A percentile compares a stretch with the other conserved stretches of the same genome.
Conservation (phyloP, 1,140 invertebrate genomes). For the Trichonephila clavipes region DNA sequence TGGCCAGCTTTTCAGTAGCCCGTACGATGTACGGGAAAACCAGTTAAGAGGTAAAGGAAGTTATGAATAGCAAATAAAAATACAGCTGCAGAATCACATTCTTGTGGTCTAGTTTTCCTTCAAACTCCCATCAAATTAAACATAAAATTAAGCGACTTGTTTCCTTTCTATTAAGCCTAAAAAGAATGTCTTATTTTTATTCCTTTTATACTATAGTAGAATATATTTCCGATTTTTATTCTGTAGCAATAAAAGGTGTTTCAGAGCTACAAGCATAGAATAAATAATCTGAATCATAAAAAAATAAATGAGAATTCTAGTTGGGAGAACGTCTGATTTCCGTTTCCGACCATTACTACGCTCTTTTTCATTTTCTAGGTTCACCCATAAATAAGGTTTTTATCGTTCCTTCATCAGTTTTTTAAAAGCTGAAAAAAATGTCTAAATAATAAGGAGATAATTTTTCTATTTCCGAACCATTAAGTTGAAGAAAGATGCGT, state of each 20-base stretch:
- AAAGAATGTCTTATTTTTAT: neutral
- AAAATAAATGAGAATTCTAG: neutral
- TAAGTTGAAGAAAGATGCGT: conserved; percentile 40
- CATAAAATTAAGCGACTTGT: neutral
- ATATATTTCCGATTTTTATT: neutral
- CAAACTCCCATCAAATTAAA: neutral
- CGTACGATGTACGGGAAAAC: no score
- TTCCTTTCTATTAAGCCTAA: neutral
- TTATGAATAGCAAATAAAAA: no score
- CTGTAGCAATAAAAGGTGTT: neutral
- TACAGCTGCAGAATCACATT: no score
- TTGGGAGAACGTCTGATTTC: neutral
- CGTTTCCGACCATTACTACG: neutral
- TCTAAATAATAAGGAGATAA: conserved; percentile 32
- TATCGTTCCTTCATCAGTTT: conserved; percentile 31
- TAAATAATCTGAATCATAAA: neutral
- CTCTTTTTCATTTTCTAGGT: neutral
- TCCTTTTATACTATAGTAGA: neutral
- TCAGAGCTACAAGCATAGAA: neutral
- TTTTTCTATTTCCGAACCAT: conserved; percentile 55
- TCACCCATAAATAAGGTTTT: neutral
- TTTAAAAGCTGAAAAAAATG: neutral
- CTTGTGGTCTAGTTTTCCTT: neutral
- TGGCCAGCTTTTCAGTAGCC: no score
- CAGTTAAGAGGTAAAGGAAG: no score